Conservation (phyloP, 2,888 invertebrate genomes). For the Allolobophora icterica region DNA sequence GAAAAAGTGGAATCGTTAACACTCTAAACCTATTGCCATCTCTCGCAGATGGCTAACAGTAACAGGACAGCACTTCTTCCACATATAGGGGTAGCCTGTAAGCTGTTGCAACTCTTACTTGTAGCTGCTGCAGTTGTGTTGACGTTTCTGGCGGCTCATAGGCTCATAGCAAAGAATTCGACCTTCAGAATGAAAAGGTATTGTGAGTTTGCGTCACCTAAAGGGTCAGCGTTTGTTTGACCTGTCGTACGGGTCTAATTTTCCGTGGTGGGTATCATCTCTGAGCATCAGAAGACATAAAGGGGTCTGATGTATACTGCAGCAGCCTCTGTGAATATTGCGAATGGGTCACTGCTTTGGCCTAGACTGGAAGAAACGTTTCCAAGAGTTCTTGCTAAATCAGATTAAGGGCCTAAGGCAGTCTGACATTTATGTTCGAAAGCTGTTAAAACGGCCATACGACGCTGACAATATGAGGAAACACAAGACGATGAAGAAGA, state of each 20-base stretch:
- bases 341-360: neutral
- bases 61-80: no score
- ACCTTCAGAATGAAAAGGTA: neutral
- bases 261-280: neutral
- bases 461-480: neutral
- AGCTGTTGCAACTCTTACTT: no score
- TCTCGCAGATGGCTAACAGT: no score
- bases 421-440: neutral
- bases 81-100: no score
- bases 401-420: neutral
- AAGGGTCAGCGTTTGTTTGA: neutral
- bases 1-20: no score
- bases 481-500: neutral
- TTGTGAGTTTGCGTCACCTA: neutral
- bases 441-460: neutral
- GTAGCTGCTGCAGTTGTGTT: no score
- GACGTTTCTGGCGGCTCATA: neutral
- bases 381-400: constrained; percentile 8
- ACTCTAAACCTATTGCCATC: no score
- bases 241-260: neutral
- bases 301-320: neutral
- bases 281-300: neutral
- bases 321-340: neutral
- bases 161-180: neutral
- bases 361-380: neutral